Evolutionary conservation across 2,888 invertebrate genomes (phyloP).

Genomic region (Trimorus sp.): DNA sequence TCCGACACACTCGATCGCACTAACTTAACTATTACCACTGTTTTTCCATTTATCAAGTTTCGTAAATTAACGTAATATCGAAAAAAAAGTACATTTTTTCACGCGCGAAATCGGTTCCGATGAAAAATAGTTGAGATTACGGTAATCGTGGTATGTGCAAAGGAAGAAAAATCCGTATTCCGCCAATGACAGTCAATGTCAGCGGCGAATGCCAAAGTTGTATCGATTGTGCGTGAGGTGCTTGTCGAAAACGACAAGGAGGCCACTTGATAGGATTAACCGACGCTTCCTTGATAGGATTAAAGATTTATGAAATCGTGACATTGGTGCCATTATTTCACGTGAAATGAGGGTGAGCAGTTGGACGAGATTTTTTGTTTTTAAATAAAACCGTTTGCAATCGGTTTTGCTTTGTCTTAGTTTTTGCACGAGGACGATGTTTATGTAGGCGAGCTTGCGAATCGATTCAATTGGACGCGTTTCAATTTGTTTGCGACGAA

Average conservation of each 20-base stretch:
- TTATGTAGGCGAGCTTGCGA: no score
- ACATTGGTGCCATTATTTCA: slow-evolving; percentile 33
- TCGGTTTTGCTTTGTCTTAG: no score
- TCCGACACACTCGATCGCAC: background rate
- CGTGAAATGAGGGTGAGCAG: slow-evolving; percentile 54
- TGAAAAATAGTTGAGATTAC: no score
- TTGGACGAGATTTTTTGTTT: background rate
- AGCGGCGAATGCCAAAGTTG: slow-evolving; percentile 34
- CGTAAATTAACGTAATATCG: no score
- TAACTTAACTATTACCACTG: background rate
- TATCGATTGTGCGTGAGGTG: slow-evolving; percentile 60
- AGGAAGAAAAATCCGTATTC: background rate
- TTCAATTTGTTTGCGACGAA: no score
- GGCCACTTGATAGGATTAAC: slow-evolving; percentile 49
- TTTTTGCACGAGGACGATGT: no score
- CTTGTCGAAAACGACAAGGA: slow-evolving; percentile 22
- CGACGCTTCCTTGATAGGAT: slow-evolving; percentile 33
- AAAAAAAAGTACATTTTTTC: background rate
- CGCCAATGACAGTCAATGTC: slow-evolving; percentile 36
- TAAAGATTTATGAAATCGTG: slow-evolving; percentile 28
- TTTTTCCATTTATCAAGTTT: background rate
- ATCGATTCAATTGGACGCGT: no score
- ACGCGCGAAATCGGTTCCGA: background rate
- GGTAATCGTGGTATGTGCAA: no score
- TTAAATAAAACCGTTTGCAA: no score